Evolutionary conservation across 2,113 vertebrate genomes (phyloP), one percentile per base, ranked within the genome.

Genomic region (Actinemys pallida): DNA sequence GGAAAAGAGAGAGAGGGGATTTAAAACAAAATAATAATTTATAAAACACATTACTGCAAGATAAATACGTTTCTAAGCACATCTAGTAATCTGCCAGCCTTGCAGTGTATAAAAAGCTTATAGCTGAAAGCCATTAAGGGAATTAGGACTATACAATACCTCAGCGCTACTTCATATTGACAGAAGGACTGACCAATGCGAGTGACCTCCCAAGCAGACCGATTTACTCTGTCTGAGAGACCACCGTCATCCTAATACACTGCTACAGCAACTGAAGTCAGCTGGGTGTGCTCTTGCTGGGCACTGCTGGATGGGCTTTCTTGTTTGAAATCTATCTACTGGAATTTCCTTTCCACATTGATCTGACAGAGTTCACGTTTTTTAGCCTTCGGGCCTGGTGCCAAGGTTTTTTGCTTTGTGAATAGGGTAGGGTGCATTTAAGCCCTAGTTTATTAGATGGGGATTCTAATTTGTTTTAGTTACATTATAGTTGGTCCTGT

Each of bases 121-220:
- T 54, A 95, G 76, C 86, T 96, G 86, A 96, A 88, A 96, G 57
- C 87, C 88, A 96, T 97, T 96, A 94, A 95, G 83, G 85, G 93
- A 96, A 82, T 96, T 96, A 97, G 93, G 89, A 79, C 22, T 2
- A 0, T 75, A 9, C 75, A 81, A 35, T 88, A 69, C 2, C 24
- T 80, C 86, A 93, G 83, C 83, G 53, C 49, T 91, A 8, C 3
- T 96, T 98, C 7, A 1, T 53, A 78, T 35, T 1, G 0, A 39
- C 69, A 31, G 54, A 89, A 88, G 94, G 90, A 93, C 81, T 93
- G 75, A 42, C 86, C 45, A 96, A 49, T 87, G 81, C 89, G 78
- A 94, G 72, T 0, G 0, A 39, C 86, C 82, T 83, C 75, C 16
- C n/a, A 31, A 25, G 25, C 24, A 1, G 35, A 5, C 54, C 84